Evolutionary conservation across 2,797 vertebrate species (phyloP), one percentile per base, ranked within the genome.

Genomic region (Rhabdomys pumilio): DNA sequence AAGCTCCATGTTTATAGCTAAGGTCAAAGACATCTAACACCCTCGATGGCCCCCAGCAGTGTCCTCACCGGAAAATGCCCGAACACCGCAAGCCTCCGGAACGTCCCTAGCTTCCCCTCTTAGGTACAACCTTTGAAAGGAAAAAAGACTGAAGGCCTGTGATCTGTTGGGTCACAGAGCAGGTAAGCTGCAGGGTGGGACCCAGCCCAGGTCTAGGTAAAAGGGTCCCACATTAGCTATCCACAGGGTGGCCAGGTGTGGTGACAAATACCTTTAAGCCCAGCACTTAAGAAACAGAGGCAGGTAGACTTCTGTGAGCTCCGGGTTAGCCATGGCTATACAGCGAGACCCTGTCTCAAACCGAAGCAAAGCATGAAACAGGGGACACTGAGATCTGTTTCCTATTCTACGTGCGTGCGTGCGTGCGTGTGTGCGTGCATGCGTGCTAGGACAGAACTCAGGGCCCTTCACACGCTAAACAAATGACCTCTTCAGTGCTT

Each of bases 11-110:
- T 38, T 59, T 29, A 11, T 4, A 41, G 20, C 61, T 47, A 63
- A 20, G 29, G 9, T 13, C 14, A 44, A 20, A n/a, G 26, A 41
- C 9, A 6, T 10, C 47, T 67, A 75, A 50, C 31, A 19, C 61
- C 59, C 65, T 20, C 0, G n/a, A 31, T 41, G 14, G 24, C 8
- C 55, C 47, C 3, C 24, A 77, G 63, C 47, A 14, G 22, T 17
- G 41, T 1, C 41, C 1, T 38, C 0, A 0, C 4, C 11, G 1
- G 50, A 10, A 1, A 38, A 22, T 2, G 15, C 63, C 38, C 22
- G 9, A 50, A 50, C 50, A 50, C 50, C 0, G 12, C 19, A 17
- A n/a, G 29, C 11, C 29, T 75, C 47, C 34, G 14, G 34, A 67
- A 38, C 5, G 9, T 38, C 34, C 26, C 47, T 3, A 26, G 73